phyloP scores from a whole-genome alignment of 1,140 invertebrate species.

The Lordiphosa stackelbergi region DNA sequence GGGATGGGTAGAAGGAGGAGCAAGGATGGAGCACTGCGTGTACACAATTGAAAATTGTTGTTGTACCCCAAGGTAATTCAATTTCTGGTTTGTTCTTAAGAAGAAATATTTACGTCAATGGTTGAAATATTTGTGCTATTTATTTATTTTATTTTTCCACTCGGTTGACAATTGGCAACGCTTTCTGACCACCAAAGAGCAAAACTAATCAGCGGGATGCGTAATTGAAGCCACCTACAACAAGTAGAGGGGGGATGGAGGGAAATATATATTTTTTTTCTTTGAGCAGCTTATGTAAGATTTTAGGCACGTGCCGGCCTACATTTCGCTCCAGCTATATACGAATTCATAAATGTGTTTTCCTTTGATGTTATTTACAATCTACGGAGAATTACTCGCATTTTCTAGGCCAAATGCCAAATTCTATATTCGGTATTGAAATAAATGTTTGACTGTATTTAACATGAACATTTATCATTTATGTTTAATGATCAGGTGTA shows the following conservation, averaged over 20 bases:
- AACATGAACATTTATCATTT: too few relatives aligned
- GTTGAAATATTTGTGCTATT: conserved; percentile 59
- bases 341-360: not conserved
- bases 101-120: conserved; percentile 54
- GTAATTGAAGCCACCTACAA: conserved; percentile 45
- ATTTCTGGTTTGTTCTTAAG: conserved; percentile 19
- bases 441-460: conserved; percentile 28
- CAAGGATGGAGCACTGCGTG: conserved; percentile 4
- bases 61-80: conserved; percentile 39
- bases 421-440: conserved; percentile 30
- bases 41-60: conserved; percentile 36
- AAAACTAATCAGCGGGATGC: conserved; percentile 55
- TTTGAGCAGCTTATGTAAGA: conserved; percentile 5
- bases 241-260: too few relatives aligned
- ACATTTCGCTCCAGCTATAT: conserved; percentile 28
- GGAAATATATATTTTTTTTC: not conserved
- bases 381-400: conserved; percentile 6
- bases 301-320: conserved; percentile 39
- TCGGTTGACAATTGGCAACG: conserved; percentile 40
- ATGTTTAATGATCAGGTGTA: too few relatives aligned
- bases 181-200: conserved; percentile 9
- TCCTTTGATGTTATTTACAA: conserved; percentile 43
- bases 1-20: conserved; percentile 3
- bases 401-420: conserved; percentile 44
- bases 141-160: conserved; percentile 16